Evolutionary conservation across 2,888 invertebrate genomes (phyloP), one percentile per base, ranked within the genome.

Genomic region (Sinotaia quadrata): DNA sequence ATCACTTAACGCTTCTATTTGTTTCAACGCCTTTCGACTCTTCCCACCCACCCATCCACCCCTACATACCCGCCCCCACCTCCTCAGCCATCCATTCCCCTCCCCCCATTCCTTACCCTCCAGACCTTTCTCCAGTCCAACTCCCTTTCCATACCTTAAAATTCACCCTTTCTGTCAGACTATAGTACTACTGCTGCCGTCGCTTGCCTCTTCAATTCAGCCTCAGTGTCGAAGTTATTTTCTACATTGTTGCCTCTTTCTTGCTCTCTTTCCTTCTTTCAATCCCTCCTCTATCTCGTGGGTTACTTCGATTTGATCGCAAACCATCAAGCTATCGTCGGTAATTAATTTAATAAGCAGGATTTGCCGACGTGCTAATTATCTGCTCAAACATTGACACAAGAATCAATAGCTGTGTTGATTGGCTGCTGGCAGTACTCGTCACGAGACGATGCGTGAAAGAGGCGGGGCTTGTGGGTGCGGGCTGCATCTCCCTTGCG

Each of bases 311-410:
- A 15, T 44, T 54, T 41, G 33, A 44, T 34, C 18, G 56, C 15
- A 52, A 18, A 51, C 52, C 36, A 33, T 36, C 41, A 31, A 65
- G 65, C 54, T 65, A 56, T 65, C 65, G 65, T 41, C 44, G 41
- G 69, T 71, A 71, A 71, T 71, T 62, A 71, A 71, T 71, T 58
- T 58, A 71, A 71, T 71, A 62, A 71, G 57, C 37, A 51, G 59
- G 67, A 71, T 71, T 71, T 71, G 71, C 67, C 57, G 51, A 63
- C 47, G 59, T 58, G 62, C 71, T 71, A 71, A 71, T 71, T 71
- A 67, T 67, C 67, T 51, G 41, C 62, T 71, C 67, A 71, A 71
- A 71, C 71, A 67, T 71, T 71, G 67, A 37, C 71, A 44, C 24
- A 37, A 56, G 63, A 57, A 67, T 60, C 69, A 41, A 69, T 69